Evolutionary conservation across 2,113 vertebrate species (phyloP).

Genomic region (Trinectes maculatus): DNA sequence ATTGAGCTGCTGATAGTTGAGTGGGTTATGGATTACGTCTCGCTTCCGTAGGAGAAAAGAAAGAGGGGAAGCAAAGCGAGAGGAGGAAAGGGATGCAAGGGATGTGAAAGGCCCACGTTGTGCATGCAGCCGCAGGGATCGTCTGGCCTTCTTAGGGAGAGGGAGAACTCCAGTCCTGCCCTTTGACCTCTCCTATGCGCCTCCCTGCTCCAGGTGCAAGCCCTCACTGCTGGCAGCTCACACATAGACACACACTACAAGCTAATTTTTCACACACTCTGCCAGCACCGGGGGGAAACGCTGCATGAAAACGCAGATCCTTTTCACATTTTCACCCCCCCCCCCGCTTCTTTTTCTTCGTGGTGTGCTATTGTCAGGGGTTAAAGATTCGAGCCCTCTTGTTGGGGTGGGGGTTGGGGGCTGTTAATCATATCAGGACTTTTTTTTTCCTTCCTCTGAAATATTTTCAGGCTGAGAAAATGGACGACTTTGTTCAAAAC

Average conservation of each 20-base stretch:
- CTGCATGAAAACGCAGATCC: constrained; percentile 52
- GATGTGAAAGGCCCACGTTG: constrained; percentile 83
- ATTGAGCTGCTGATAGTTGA: constrained; percentile 84
- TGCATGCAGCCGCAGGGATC: constrained; percentile 85
- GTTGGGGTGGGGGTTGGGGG: constrained; percentile 15
- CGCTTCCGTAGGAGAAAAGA: constrained; percentile 57
- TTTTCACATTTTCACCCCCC: constrained; percentile 57
- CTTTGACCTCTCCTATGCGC: constrained; percentile 82
- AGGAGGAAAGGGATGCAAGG: constrained; percentile 33
- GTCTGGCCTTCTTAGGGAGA: constrained; percentile 85
- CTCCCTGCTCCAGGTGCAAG: constrained; percentile 89
- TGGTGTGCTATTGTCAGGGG: constrained; percentile 54
- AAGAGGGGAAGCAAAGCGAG: constrained; percentile 40
- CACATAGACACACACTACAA: constrained; percentile 51
- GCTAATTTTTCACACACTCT: constrained; percentile 67
- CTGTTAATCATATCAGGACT: constrained; percentile 18
- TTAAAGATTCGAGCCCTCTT: constrained; percentile 58
- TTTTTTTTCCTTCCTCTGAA: constrained; percentile 6
- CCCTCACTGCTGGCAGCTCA: constrained; percentile 68
- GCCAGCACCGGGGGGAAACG: constrained; percentile 30
- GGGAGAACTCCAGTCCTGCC: constrained; percentile 83
- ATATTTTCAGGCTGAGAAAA: constrained; percentile 51
- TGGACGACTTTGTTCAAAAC: constrained; percentile 41
- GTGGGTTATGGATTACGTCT: constrained; percentile 88
- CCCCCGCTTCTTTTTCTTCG: constrained; percentile 27